A percentile compares a stretch with the other conserved stretches of the same genome.
These are phyloP conservation scores for Cylas formicarius DNA, from an alignment of 1,140 invertebrate genomes.

Conservation along the genomic window DNA sequence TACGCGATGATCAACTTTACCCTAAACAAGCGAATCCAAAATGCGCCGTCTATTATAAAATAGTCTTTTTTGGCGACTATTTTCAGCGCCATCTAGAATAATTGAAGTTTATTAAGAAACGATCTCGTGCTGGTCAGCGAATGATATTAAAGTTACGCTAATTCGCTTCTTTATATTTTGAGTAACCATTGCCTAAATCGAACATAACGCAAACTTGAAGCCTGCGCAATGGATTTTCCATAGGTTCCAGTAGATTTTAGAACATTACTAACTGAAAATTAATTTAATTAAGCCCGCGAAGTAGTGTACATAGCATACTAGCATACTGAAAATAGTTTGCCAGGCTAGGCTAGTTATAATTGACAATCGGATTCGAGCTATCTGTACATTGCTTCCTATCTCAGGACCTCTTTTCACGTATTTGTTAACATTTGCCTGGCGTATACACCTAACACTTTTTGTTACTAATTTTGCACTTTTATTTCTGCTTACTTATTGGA, in stretches of 20 bases:
- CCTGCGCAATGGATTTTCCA: background rate
- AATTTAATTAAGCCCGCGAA: background rate
- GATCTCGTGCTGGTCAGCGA: too few relatives aligned
- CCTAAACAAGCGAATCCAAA: slow-evolving; percentile 20
- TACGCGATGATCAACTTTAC: slow-evolving; percentile 30
- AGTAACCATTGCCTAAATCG: too few relatives aligned
- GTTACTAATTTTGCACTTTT: background rate
- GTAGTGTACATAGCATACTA: slow-evolving; percentile 10
- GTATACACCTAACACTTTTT: background rate
- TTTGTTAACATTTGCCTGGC: slow-evolving; percentile 4
- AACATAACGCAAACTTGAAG: too few relatives aligned
- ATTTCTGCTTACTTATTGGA: background rate
- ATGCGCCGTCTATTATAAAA: slow-evolving; percentile 26
- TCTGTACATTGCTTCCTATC: slow-evolving; percentile 42
- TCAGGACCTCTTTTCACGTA: too few relatives aligned
- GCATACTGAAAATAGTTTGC: slow-evolving; percentile 16
- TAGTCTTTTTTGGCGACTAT: slow-evolving; percentile 17
- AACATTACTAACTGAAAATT: slow-evolving; percentile 4
- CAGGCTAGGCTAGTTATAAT: slow-evolving; percentile 34
- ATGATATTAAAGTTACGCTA: too few relatives aligned
- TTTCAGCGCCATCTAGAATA: background rate
- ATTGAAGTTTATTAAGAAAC: too few relatives aligned
- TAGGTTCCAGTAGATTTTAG: background rate
- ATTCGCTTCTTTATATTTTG: too few relatives aligned
- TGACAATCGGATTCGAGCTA: slow-evolving; percentile 34